These are phyloP conservation scores for Hymenopus coronatus DNA, from an alignment of 2,888 invertebrate species.

Conservation along the genomic window DNA sequence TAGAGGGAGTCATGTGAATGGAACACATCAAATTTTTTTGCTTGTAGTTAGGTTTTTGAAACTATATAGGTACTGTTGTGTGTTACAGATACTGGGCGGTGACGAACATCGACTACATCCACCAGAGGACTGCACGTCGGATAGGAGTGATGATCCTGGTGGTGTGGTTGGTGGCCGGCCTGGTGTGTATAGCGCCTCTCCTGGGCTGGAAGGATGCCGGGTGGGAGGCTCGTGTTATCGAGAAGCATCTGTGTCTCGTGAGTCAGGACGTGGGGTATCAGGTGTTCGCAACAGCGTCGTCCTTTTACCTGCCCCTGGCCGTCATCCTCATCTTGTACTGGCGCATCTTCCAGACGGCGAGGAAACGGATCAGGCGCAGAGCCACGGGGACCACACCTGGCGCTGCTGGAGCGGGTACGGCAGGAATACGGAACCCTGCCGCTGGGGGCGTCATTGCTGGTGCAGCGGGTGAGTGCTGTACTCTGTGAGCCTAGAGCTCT, in stretches of 20 bases:
- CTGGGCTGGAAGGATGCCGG: slow-evolving; percentile 77
- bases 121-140: slow-evolving; percentile 71
- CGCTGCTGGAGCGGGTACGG: slow-evolving; percentile 31
- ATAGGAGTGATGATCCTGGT: slow-evolving; percentile 78
- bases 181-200: slow-evolving; percentile 84
- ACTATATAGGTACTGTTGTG: no score
- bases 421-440: slow-evolving; percentile 38
- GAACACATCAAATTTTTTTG: no score
- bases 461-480: slow-evolving; percentile 49
- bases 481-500: no score
- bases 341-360: slow-evolving; percentile 86
- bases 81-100: slow-evolving; percentile 80
- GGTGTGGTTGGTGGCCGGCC: slow-evolving; percentile 79
- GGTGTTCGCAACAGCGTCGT: slow-evolving; percentile 85
- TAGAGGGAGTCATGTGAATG: no score
- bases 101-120: slow-evolving; percentile 86
- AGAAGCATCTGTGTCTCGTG: slow-evolving; percentile 54
- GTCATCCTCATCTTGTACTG: slow-evolving; percentile 87
- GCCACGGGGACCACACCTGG: slow-evolving; percentile 45
- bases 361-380: slow-evolving; percentile 75
- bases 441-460: slow-evolving; percentile 56
- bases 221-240: slow-evolving; percentile 57
- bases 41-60: no score
- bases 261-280: slow-evolving; percentile 57
- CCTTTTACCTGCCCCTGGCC: slow-evolving; percentile 86